These are phyloP conservation scores for human (Homo sapiens) DNA, from an alignment of 2,113 vertebrate species.

Conservation along the genomic window DNA sequence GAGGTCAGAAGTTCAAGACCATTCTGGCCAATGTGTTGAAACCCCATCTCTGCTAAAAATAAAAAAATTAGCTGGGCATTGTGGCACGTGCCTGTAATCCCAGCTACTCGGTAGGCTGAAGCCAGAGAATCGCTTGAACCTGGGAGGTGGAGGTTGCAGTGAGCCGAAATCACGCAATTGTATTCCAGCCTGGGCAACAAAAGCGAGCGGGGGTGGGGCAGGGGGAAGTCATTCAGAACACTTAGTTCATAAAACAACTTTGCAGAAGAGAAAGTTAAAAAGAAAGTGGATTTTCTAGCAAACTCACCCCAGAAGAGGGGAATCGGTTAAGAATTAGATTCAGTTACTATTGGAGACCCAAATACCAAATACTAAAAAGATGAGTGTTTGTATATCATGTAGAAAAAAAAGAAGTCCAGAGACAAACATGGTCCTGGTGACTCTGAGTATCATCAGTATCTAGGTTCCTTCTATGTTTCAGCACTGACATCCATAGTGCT, in stretches of 20 bases:
- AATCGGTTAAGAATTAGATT: background rate
- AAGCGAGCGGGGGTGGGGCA: too few relatives aligned
- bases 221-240: background rate
- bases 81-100: too few relatives aligned
- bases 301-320: background rate
- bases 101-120: too few relatives aligned
- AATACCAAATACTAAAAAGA: background rate
- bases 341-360: background rate
- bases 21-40: too few relatives aligned
- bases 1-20: too few relatives aligned
- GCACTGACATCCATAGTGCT: background rate
- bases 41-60: too few relatives aligned
- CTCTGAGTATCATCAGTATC: background rate
- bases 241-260: background rate
- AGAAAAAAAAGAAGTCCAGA: background rate
- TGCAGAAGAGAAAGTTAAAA: background rate
- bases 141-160: too few relatives aligned
- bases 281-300: background rate
- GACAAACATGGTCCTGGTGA: background rate
- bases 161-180: too few relatives aligned
- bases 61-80: too few relatives aligned
- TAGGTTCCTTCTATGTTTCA: background rate
- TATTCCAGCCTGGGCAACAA: too few relatives aligned
- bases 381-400: background rate
- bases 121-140: too few relatives aligned